Evolutionary conservation across 2,888 invertebrate species (phyloP).

Genomic region (Hyalella azteca): DNA sequence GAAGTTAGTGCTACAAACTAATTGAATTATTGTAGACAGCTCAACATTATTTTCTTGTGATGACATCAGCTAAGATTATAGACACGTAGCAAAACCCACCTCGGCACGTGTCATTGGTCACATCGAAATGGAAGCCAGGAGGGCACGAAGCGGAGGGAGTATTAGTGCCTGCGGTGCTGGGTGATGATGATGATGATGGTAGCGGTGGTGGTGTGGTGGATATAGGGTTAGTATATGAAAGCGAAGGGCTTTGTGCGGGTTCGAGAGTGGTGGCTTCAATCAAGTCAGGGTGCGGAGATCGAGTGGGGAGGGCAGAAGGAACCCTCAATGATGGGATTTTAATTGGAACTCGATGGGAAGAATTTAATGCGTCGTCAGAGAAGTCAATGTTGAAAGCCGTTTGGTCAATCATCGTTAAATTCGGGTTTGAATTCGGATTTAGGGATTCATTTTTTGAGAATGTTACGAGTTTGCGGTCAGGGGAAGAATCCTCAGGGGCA

Average conservation of each 20-base stretch:
- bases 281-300: constrained; percentile 39
- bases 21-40: no score
- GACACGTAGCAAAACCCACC: background rate
- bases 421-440: background rate
- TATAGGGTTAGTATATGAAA: background rate
- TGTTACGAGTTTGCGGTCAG: background rate
- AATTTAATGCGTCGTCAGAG: no score
- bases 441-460: background rate
- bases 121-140: constrained; percentile 9
- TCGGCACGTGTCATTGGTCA: background rate
- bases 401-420: background rate
- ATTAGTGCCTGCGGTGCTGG: background rate
- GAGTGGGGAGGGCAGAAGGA: constrained; percentile 36
- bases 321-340: background rate
- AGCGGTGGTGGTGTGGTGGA: background rate
- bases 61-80: no score
- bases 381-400: background rate
- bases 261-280: constrained; percentile 17
- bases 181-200: background rate
- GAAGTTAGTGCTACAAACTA: no score
- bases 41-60: no score
- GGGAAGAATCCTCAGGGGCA: background rate
- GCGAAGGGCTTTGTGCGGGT: background rate
- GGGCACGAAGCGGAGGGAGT: constrained; percentile 10
- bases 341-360: background rate